Percentiles rank a stretch among this genome's conserved stretches.
Evolutionary conservation across 2,888 invertebrate species (phyloP).

Genomic region (Horisme vitalbata): DNA sequence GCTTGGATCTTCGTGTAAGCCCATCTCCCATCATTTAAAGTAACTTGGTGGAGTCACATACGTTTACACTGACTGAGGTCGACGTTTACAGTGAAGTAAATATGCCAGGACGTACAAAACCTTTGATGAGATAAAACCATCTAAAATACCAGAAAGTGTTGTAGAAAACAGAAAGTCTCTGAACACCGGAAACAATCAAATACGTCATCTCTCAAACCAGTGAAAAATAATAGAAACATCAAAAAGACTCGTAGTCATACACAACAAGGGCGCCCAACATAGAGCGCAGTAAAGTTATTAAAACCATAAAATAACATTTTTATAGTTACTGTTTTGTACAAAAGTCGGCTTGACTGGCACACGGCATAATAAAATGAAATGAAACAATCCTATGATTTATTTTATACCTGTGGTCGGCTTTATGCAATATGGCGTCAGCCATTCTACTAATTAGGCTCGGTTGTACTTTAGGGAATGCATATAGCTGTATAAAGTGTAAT

Average conservation of each 20-base stretch:
- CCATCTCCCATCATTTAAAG: too few relatives aligned
- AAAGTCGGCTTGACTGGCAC: slow-evolving; percentile 63
- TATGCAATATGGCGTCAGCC: slow-evolving; percentile 44
- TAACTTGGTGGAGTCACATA: too few relatives aligned
- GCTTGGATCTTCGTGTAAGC: too few relatives aligned
- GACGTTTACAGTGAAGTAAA: too few relatives aligned
- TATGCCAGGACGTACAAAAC: too few relatives aligned
- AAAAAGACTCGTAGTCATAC: slow-evolving; percentile 14
- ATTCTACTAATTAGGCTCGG: slow-evolving; percentile 15
- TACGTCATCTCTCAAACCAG: not conserved
- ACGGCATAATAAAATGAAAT: slow-evolving; percentile 73
- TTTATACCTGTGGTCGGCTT: slow-evolving; percentile 60
- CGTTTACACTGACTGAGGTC: too few relatives aligned
- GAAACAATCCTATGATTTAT: slow-evolving; percentile 78
- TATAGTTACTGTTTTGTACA: slow-evolving; percentile 61
- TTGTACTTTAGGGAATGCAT: slow-evolving; percentile 2
- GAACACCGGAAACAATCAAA: slow-evolving; percentile 9
- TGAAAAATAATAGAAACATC: slow-evolving; percentile 26
- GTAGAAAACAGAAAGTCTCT: not conserved
- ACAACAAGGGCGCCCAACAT: slow-evolving; percentile 23
- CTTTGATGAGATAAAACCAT: too few relatives aligned
- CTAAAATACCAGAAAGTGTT: too few relatives aligned
- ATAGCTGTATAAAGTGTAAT: slow-evolving; percentile 2
- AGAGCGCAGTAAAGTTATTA: slow-evolving; percentile 56
- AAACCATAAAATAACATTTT: slow-evolving; percentile 62